Conservation (phyloP, 1,140 invertebrate genomes). For the Zaprionus tsacasi region DNA sequence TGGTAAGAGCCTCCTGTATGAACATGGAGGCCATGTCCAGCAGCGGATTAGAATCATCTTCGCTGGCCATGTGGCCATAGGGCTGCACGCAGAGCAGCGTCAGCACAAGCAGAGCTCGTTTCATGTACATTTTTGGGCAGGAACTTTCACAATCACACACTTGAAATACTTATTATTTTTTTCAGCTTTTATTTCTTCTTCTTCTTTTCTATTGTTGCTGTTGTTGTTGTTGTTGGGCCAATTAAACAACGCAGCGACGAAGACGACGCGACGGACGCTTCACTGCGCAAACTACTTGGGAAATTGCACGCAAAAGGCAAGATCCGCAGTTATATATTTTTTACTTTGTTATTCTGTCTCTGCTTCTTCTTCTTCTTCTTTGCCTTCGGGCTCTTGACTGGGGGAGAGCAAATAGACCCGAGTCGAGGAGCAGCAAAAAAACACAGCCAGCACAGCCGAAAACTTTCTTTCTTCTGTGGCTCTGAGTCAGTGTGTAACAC, state of each 20-base stretch:
- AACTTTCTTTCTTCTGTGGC: constrained; percentile 82
- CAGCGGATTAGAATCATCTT: constrained; percentile 85
- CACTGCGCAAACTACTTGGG: constrained; percentile 60
- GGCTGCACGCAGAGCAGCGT: constrained; percentile 75
- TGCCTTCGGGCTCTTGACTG: constrained; percentile 10
- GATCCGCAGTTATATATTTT: constrained; percentile 3
- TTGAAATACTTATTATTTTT: constrained; percentile 66
- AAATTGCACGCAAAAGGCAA: constrained; percentile 37
- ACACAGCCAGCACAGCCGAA: constrained; percentile 70
- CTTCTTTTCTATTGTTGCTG: constrained; percentile 24
- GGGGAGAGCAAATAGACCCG: neutral
- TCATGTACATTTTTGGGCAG: constrained; percentile 72
- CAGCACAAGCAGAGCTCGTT: constrained; percentile 70
- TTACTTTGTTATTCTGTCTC: constrained; percentile 15
- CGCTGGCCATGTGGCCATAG: constrained; percentile 69
- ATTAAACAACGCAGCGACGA: constrained; percentile 72
- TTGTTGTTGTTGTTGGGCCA: constrained; percentile 43
- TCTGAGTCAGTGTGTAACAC: constrained; percentile 70
- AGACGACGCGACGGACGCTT: constrained; percentile 60
- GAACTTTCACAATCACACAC: constrained; percentile 83
- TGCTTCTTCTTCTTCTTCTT: neutral
- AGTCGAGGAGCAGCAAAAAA: constrained; percentile 23
- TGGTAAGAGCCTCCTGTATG: constrained; percentile 85
- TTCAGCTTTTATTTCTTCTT: constrained; percentile 11
- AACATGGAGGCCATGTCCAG: constrained; percentile 86